Evolutionary conservation across 2,113 vertebrate species (phyloP), one percentile per base, ranked within the genome.

Genomic region (Xerus inauris): DNA sequence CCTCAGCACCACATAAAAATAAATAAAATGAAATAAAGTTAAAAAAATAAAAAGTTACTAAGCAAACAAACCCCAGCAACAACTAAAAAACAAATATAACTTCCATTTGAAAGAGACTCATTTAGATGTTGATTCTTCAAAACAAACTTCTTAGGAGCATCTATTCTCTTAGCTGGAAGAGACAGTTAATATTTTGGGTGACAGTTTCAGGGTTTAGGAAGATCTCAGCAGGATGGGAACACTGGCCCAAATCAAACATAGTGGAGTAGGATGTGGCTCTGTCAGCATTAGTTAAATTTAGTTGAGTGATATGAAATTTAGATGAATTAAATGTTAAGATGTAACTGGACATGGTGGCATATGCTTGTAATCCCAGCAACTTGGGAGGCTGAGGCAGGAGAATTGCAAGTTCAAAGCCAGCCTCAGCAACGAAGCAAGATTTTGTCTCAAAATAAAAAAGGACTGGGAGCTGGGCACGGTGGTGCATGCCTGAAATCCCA

Each of bases 1-100:
- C n/a, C n/a, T n/a, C n/a, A n/a, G n/a, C n/a, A n/a, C n/a, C n/a
- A n/a, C n/a, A n/a, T n/a, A n/a, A n/a, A n/a, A n/a, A n/a, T n/a
- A n/a, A n/a, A n/a, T n/a, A n/a, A n/a, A n/a, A n/a, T n/a, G n/a
- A n/a, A n/a, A n/a, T n/a, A n/a, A n/a, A n/a, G n/a, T n/a, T n/a
- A n/a, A n/a, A n/a, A n/a, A 94, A 92, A 92, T 85, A 26, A 47
- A 92, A 85, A 54, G 42, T 84, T 92, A 71, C 9, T 47, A 35
- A 72, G 65, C n/a, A 6, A 22, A 67, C 32, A 81, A 57, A 79
- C 28, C 6, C 22, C 22, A 77, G n/a, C n/a, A 20, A 75, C 40
- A 47, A 67, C 72, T 20, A 42, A 75, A 42, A 28, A 42, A 75
- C 45, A 90, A 69, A 2, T 19, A 12, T 0, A 26, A 30, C 49